A percentile compares a stretch with the other conserved stretches of the same genome.
phyloP scores from a whole-genome alignment of 2,113 vertebrate genomes.

The Otocyon megalotis region DNA sequence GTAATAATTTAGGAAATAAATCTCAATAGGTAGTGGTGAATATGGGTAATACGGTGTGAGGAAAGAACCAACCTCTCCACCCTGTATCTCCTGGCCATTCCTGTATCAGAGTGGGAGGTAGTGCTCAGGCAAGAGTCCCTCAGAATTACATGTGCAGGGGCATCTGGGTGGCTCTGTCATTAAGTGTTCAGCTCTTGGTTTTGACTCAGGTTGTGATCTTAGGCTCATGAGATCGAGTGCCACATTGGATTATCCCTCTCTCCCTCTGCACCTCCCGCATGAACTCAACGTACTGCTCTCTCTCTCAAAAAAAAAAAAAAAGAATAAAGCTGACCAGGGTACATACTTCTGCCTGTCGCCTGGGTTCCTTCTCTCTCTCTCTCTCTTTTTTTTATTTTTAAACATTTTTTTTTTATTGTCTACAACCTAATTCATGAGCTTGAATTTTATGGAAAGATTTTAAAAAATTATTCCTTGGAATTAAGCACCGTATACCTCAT shows the following conservation, averaged over 20 bases:
- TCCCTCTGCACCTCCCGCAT: neutral
- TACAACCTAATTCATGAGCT: neutral
- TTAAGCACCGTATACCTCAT: neutral
- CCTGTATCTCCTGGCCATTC: neutral
- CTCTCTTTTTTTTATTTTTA: rapidly evolving
- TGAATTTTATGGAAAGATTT: neutral
- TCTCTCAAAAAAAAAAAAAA: neutral
- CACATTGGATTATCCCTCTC: neutral
- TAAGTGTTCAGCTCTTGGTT: neutral
- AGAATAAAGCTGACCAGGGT: neutral
- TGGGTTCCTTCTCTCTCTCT: neutral
- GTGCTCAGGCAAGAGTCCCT: neutral
- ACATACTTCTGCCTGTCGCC: neutral
- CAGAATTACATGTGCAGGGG: neutral
- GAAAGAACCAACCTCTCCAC: no score
- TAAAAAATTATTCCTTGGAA: neutral
- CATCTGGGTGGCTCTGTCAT: neutral
- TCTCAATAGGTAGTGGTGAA: neutral
- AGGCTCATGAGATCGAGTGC: neutral
- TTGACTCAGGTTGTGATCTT: neutral
- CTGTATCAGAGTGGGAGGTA: no score
- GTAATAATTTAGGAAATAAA: neutral
- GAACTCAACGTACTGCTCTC: neutral
- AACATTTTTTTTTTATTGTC: neutral
- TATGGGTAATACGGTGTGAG: neutral